A percentile compares a stretch with the other conserved stretches of the same genome.
phyloP scores from a whole-genome alignment of 2,888 invertebrate genomes.

The Acanthosoma haemorrhoidale region DNA sequence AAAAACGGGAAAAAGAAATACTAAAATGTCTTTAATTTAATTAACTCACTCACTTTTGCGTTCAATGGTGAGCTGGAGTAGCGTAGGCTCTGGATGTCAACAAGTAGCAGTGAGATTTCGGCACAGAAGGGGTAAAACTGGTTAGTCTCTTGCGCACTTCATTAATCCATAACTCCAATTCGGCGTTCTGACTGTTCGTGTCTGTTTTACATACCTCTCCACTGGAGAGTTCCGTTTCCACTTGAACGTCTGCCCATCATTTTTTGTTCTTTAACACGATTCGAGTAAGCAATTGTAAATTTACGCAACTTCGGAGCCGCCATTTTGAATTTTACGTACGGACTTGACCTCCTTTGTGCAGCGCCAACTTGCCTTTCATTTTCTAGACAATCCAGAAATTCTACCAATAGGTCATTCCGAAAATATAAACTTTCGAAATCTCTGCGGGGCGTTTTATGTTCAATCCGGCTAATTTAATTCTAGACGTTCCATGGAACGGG shows the following conservation, averaged over 20 bases:
- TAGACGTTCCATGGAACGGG: too few relatives aligned
- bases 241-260: too few relatives aligned
- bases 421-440: too few relatives aligned
- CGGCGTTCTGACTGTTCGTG: not conserved
- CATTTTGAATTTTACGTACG: constrained; percentile 22
- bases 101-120: not conserved
- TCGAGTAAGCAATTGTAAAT: not conserved
- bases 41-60: too few relatives aligned
- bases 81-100: not conserved
- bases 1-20: too few relatives aligned
- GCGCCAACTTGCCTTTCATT: too few relatives aligned
- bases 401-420: too few relatives aligned
- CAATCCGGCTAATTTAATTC: too few relatives aligned
- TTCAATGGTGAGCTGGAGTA: too few relatives aligned
- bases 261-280: not conserved
- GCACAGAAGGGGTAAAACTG: not conserved
- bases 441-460: too few relatives aligned
- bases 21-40: too few relatives aligned
- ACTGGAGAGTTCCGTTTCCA: not conserved
- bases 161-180: not conserved
- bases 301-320: constrained; percentile 22
- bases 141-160: not conserved
- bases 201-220: not conserved
- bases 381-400: too few relatives aligned
- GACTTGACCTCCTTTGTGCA: not conserved